These are phyloP conservation scores for Sylvicola fuscatus DNA, from an alignment of 2,888 invertebrate genomes.

Conservation along the genomic window DNA sequence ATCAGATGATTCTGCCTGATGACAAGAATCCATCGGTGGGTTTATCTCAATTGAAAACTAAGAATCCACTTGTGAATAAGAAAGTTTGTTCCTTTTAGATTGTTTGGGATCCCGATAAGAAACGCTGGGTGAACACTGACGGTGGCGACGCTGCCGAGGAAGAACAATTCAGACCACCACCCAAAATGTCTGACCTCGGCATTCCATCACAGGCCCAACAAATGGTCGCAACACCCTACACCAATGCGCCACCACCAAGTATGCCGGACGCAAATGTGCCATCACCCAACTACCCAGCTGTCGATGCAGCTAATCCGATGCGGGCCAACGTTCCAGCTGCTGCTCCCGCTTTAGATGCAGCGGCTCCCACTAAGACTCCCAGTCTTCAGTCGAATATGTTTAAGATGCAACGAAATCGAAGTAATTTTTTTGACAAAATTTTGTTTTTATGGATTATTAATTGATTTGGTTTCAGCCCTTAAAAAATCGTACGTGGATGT, in stretches of 20 bases:
- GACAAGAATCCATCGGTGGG: constrained; percentile 80
- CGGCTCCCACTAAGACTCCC: constrained; percentile 13
- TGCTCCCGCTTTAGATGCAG: constrained; percentile 6
- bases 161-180: constrained; percentile 40
- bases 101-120: constrained; percentile 77
- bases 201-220: constrained; percentile 5
- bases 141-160: constrained; percentile 41
- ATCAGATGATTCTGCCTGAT: constrained; percentile 91
- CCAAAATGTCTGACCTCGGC: constrained; percentile 37
- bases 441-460: background rate
- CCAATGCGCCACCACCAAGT: background rate
- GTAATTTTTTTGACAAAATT: constrained; percentile 35
- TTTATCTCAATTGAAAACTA: constrained; percentile 9
- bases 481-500: constrained; percentile 81
- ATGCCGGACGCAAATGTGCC: background rate
- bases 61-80: constrained; percentile 3
- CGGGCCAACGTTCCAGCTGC: constrained; percentile 6
- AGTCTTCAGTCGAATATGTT: constrained; percentile 44
- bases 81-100: constrained; percentile 34
- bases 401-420: constrained; percentile 56
- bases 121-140: constrained; percentile 72
- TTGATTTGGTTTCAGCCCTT: constrained; percentile 33
- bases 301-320: constrained; percentile 6
- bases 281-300: constrained; percentile 8
- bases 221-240: background rate